Evolutionary conservation across 2,113 vertebrate genomes (phyloP).

Genomic region (Eretmochelys imbricata): DNA sequence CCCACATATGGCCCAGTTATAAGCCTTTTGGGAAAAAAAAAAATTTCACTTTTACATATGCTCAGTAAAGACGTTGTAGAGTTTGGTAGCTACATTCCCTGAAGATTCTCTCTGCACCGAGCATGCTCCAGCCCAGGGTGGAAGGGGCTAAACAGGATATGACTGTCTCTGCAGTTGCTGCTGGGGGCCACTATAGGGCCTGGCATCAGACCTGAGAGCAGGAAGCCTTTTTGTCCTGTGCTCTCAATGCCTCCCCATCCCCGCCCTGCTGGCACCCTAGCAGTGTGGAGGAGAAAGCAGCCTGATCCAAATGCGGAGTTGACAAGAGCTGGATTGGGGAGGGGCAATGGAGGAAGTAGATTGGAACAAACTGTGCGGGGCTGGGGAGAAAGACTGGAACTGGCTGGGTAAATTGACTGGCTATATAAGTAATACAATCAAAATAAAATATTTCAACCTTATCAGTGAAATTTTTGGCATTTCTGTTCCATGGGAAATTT

Average conservation of each 20-base stretch:
- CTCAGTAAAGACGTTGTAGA: not conserved
- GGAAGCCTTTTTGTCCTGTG: not conserved
- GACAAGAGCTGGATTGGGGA: not conserved
- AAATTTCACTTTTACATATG: not conserved
- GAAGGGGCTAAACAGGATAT: not conserved
- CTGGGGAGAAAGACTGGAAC: not conserved
- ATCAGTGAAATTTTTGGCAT: not conserved
- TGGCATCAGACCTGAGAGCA: not conserved
- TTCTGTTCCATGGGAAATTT: not conserved
- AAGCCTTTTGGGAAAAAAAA: not conserved
- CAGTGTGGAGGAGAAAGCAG: not conserved
- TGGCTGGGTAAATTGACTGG: not conserved
- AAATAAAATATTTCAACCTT: not conserved
- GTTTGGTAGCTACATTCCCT: not conserved
- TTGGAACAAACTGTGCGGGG: not conserved
- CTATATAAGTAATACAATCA: not conserved
- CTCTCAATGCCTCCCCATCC: not conserved
- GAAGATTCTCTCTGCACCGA: not conserved
- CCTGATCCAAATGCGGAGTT: not conserved
- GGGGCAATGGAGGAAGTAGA: not conserved
- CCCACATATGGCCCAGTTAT: fast-evolving
- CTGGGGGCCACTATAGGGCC: not conserved
- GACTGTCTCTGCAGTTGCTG: not conserved
- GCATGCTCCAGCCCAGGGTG: not conserved
- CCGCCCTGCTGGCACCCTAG: too few relatives aligned